Conservation (phyloP, 2,888 invertebrate species). For the Hydropsyche betteni region DNA sequence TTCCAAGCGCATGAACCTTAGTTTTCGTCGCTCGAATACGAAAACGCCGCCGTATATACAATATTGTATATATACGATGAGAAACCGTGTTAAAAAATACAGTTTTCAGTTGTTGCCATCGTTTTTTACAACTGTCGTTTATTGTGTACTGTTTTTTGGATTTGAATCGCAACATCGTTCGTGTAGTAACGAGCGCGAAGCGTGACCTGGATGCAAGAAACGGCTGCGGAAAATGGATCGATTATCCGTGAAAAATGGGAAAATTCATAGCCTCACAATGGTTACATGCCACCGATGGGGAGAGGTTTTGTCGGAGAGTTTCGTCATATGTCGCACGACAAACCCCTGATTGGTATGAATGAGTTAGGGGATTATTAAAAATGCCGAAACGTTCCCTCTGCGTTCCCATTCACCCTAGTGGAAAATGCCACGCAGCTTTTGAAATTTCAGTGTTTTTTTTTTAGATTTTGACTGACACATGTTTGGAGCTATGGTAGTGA, state of each 20-base stretch:
- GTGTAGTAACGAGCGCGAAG: constrained; percentile 34
- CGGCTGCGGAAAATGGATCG: neutral
- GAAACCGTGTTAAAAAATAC: too few species aligned
- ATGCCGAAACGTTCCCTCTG: neutral
- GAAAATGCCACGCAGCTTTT: constrained; percentile 2
- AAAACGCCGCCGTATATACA: too few species aligned
- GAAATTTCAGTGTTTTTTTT: neutral
- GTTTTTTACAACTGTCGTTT: too few species aligned
- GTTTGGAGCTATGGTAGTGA: too few species aligned
- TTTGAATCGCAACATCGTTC: constrained; percentile 3
- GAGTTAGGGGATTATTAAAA: constrained; percentile 34
- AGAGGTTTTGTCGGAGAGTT: neutral
- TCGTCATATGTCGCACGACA: constrained; percentile 30
- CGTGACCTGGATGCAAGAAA: constrained; percentile 32
- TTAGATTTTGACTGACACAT: too few species aligned
- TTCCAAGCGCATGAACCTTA: constrained; percentile 30
- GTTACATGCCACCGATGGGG: neutral
- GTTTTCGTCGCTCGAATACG: too few species aligned
- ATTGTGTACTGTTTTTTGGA: neutral
- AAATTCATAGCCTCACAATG: neutral
- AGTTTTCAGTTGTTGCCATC: too few species aligned
- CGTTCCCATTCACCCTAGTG: neutral
- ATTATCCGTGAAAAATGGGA: constrained; percentile 17
- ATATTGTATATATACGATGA: too few species aligned
- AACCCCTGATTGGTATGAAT: constrained; percentile 33